Evolutionary conservation across 2,797 vertebrate species (phyloP), one percentile per base, ranked within the genome.

Genomic region (Apodemus agrarius): DNA sequence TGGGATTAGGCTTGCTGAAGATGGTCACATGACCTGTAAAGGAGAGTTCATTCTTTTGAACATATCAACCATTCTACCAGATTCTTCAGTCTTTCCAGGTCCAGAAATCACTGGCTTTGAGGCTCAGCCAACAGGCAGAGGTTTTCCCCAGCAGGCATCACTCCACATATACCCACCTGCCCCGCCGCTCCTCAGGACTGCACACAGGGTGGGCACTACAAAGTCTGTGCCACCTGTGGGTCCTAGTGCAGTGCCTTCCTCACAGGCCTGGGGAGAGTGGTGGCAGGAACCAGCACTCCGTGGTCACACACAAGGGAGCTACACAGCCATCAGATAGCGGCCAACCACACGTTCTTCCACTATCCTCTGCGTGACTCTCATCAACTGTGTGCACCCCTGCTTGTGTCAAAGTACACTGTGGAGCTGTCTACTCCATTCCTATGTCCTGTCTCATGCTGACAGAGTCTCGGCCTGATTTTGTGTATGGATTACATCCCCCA

Each of bases 1-100:
- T 0, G 0, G 81, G 0, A 0, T 88, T 0, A 0, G 96, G 98
- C 0, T 0, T 80, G 59, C 0, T 0, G 1, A 0, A 2, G 8
- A 0, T 0, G 0, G 0, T 94, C 82, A 97, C 67, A 0, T 98
- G 98, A 11, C 98, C 98, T 98, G 95, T 95, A 49, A 8, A 21
- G 78, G 31, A 21, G 0, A 3, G 14, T 72, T 3, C 11, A 8
- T 0, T 26, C 31, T 6, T 6, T 29, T 52, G 9, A 49, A 34
- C 14, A 17, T 1, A 21, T 21, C 76, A 43, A 65, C 46, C 76
- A 29, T 75, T 78, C 16, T 87, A 46, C 52, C 67, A 31, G 57
- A 1, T n/a, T 34, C 83, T 3, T 31, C 3, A 22, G 49, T 61
- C 0, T 8, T 29, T 11, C 6, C 54, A 6, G 21, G 26, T n/a